Evolutionary conservation across 2,113 vertebrate species (phyloP), one percentile per base, ranked within the genome.

Genomic region (Seriola aureovittata): DNA sequence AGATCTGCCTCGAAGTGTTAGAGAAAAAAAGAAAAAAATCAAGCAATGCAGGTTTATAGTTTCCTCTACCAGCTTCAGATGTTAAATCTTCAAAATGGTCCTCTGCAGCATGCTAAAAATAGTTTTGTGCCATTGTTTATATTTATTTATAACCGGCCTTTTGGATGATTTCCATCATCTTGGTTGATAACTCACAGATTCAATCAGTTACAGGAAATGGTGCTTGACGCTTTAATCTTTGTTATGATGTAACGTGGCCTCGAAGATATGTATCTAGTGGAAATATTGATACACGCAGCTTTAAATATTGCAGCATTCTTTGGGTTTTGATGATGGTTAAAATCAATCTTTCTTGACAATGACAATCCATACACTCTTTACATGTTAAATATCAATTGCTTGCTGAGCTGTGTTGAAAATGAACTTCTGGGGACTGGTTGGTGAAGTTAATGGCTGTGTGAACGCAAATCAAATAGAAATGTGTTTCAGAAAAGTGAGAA

Each of bases 401-500:
- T 13, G 57, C 57, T 64, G 48, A 25, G n/a, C 42, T 21, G 1
- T 50, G 1, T 42, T 46, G 42, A 59, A 79, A 77, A 60, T 64
- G 2, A 76, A 60, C 44, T 3, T 16, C 8, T 19, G 59, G 17
- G 40, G 78, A 48, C 19, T 52, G 46, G 42, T 44, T 81, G 79
- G 62, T 71, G 48, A 83, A 75, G 52, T 74, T 65, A 63, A 71
- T 74, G 55, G 52, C 48, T 66, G 57, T 58, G 46, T 58, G 55
- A 66, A 58, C 21, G 77, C 66, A 57, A 73, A 73, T 65, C 32
- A 38, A 72, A 59, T 54, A 66, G 44, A 58, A 71, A 32, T 69
- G 58, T 71, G 21, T 59, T 59, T 73, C 13, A 58, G 44, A 67
- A 79, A 72, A 76, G 79, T 72, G 63, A 80, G 65, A 40, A 72